Conservation (phyloP, 2,888 invertebrate species). For the Entomobrya proxima region DNA sequence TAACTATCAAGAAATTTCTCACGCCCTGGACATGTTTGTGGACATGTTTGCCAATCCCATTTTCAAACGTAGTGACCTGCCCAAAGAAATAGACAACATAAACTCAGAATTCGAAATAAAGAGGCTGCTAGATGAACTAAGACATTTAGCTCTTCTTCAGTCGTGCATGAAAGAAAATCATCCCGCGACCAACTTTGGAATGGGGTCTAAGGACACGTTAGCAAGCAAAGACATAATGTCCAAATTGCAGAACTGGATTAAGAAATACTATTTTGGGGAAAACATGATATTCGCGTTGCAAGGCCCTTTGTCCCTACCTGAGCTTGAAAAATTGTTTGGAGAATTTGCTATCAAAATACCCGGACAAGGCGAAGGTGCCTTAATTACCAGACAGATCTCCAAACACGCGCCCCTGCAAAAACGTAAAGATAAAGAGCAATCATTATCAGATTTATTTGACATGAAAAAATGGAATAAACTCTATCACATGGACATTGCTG, state of each 20-base stretch:
- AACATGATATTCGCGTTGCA: constrained; percentile 37
- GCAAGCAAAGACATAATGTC: not conserved
- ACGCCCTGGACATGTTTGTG: constrained; percentile 24
- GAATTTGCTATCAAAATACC: not conserved
- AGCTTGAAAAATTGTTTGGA: not conserved
- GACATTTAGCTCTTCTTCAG: not conserved
- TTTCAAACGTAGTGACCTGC: not conserved
- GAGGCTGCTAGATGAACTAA: not conserved
- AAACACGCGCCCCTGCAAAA: not conserved
- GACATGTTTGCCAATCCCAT: constrained; percentile 50
- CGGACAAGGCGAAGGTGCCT: not conserved
- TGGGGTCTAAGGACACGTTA: constrained; percentile 13
- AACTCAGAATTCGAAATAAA: constrained; percentile 51
- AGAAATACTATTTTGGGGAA: not conserved
- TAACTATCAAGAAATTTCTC: not conserved
- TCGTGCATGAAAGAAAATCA: constrained; percentile 1
- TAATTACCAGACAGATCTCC: not conserved
- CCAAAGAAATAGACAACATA: constrained; percentile 16
- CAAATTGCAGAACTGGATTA: not conserved
- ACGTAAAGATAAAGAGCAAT: no score
- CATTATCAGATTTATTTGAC: not conserved
- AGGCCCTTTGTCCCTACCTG: constrained; percentile 1
- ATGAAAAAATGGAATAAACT: constrained; percentile 45
- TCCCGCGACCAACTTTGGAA: constrained; percentile 9
- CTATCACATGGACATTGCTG: not conserved